These are phyloP conservation scores for Formica exsecta DNA, from an alignment of 1,140 invertebrate species.

Conservation along the genomic window DNA sequence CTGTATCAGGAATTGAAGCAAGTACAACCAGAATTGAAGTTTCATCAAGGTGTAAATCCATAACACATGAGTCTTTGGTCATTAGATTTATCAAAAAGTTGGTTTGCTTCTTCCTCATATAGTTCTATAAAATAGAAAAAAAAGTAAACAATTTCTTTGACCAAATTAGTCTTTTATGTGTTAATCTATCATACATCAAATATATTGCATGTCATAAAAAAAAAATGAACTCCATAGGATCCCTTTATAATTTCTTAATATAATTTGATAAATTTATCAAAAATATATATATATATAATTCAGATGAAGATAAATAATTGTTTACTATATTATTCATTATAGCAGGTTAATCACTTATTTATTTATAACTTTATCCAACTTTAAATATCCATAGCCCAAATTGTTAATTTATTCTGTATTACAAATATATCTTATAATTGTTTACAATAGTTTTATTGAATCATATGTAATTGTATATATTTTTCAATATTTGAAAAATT, in stretches of 20 bases:
- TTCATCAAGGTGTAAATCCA: constrained; percentile 88
- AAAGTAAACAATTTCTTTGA: not conserved
- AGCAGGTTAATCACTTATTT: not conserved
- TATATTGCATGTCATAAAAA: not conserved
- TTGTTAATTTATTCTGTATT: constrained; percentile 28
- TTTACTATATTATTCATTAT: not conserved
- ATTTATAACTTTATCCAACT: not conserved
- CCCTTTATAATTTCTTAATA: not conserved
- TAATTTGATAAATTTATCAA: not conserved
- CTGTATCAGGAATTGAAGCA: constrained; percentile 90
- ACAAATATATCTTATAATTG: constrained; percentile 35
- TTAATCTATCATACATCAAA: not conserved
- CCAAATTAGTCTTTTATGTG: not conserved
- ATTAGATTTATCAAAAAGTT: not conserved
- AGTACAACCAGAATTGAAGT: constrained; percentile 86
- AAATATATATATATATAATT: too few relatives aligned
- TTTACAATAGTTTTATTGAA: not conserved
- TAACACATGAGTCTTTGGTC: not conserved
- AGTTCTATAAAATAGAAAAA: not conserved
- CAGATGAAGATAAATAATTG: not conserved
- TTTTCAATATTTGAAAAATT: not conserved
- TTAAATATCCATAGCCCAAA: not conserved
- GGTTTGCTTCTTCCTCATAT: not conserved
- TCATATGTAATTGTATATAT: not conserved
- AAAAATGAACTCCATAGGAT: not conserved